phyloP scores from a whole-genome alignment of 1,140 invertebrate species.

The Drosophila sp. region DNA sequence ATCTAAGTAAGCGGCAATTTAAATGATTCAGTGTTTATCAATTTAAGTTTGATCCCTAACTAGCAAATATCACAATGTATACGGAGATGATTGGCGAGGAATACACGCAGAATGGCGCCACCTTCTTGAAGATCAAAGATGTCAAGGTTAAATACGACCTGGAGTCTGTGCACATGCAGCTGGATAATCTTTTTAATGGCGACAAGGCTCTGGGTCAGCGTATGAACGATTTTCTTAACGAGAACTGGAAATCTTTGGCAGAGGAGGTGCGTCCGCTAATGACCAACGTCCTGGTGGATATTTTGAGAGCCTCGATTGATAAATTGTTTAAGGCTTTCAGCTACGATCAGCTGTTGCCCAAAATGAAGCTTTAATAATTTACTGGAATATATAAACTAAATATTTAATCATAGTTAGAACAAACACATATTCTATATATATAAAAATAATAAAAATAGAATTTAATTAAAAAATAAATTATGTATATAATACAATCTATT shows the following conservation, averaged over 20 bases:
- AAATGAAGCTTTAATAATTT: slow-evolving; percentile 3
- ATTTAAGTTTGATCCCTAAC: background rate
- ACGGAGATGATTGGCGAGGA: slow-evolving; percentile 87
- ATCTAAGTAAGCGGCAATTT: slow-evolving; percentile 85
- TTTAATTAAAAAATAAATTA: slow-evolving; percentile 63
- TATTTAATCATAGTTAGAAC: slow-evolving; percentile 37
- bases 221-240: slow-evolving; percentile 87
- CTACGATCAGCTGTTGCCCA: slow-evolving; percentile 75
- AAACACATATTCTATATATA: slow-evolving; percentile 34
- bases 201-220: slow-evolving; percentile 87
- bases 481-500: slow-evolving; percentile 38
- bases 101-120: slow-evolving; percentile 82
- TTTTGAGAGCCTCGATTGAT: slow-evolving; percentile 87
- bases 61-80: slow-evolving; percentile 88
- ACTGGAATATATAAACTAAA: slow-evolving; percentile 10
- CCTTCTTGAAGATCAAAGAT: slow-evolving; percentile 87
- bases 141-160: slow-evolving; percentile 88
- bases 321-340: slow-evolving; percentile 83
- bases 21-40: background rate
- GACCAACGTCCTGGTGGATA: slow-evolving; percentile 85
- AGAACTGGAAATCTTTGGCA: slow-evolving; percentile 87
- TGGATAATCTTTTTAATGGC: slow-evolving; percentile 90
- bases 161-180: slow-evolving; percentile 86
- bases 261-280: slow-evolving; percentile 87
- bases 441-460: slow-evolving; percentile 50